These are phyloP conservation scores for Pristionchus mayeri DNA, from an alignment of 2,888 invertebrate genomes.

Conservation along the genomic window DNA sequence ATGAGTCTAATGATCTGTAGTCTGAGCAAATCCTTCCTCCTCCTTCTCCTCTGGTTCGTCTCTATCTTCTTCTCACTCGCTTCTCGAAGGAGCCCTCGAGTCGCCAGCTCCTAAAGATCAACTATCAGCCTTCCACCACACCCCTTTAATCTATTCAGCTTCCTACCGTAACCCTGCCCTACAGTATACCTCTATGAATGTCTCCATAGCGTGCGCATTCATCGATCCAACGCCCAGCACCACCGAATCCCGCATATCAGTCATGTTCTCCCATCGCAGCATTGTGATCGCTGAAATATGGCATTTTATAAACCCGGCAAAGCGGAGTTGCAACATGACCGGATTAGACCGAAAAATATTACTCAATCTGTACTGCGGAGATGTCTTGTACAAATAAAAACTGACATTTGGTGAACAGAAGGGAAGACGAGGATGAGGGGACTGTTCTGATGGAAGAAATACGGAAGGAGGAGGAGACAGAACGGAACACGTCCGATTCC, in stretches of 20 bases:
- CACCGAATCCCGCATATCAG: conserved; percentile 93
- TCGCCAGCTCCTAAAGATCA: conserved; percentile 67
- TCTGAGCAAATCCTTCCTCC: conserved; percentile 91
- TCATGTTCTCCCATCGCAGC: conserved; percentile 88
- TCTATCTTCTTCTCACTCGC: conserved; percentile 82
- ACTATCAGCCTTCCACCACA: too few species aligned
- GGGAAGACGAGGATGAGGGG: conserved; percentile 47
- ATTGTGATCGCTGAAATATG: conserved; percentile 83
- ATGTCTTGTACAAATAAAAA: neutral
- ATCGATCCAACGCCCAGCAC: conserved; percentile 90
- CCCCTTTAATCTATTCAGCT: too few species aligned
- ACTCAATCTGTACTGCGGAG: neutral
- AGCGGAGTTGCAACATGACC: neutral
- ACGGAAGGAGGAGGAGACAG: conserved; percentile 61
- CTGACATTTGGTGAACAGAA: conserved; percentile 46
- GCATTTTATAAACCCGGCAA: too few species aligned
- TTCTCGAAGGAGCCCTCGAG: conserved; percentile 87
- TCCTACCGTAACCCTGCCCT: conserved; percentile 82
- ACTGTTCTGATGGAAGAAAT: conserved; percentile 48
- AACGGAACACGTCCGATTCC: conserved; percentile 61
- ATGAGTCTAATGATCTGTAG: conserved; percentile 92
- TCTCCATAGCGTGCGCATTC: conserved; percentile 95
- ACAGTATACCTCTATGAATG: conserved; percentile 86
- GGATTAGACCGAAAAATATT: neutral
- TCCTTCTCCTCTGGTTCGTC: conserved; percentile 92